These are phyloP conservation scores for Opisthograptis luteolata DNA, from an alignment of 2,888 invertebrate species.

Conservation along the genomic window DNA sequence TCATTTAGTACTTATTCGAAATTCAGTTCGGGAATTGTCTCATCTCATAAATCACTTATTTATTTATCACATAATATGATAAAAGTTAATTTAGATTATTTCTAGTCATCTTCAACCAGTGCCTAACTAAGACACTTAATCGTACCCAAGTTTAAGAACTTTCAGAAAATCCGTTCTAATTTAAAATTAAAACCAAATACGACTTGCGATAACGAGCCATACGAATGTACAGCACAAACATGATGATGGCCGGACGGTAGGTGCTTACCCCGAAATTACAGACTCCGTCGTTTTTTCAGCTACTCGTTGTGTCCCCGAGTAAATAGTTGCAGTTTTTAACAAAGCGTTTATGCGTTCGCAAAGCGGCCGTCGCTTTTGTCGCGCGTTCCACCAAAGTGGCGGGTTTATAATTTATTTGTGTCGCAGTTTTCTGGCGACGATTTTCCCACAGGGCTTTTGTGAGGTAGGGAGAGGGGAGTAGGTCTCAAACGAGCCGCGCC, in stretches of 20 bases:
- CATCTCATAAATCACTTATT: no score
- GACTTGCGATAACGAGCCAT: neutral
- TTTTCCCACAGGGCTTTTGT: conserved; percentile 77
- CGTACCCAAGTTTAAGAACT: no score
- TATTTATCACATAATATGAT: no score
- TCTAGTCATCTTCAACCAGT: no score
- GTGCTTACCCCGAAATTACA: conserved; percentile 12
- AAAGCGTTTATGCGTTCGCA: conserved; percentile 64
- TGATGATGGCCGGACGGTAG: conserved; percentile 2
- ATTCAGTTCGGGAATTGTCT: no score
- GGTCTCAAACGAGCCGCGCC: conserved; percentile 81
- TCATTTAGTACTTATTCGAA: conserved; percentile 28
- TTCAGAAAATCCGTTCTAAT: conserved; percentile 21
- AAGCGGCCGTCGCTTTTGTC: conserved; percentile 53
- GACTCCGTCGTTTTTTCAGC: conserved; percentile 32
- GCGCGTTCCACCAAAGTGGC: conserved; percentile 71
- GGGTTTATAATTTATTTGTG: conserved; percentile 83
- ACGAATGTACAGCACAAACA: neutral
- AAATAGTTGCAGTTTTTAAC: conserved; percentile 58
- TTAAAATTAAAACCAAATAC: conserved; percentile 17
- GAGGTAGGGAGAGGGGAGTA: conserved; percentile 36
- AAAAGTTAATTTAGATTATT: no score
- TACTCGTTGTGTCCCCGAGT: conserved; percentile 32
- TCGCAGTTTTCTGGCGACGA: conserved; percentile 83
- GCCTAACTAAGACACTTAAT: no score